Evolutionary conservation across 2,113 vertebrate species (phyloP).

Genomic region (Tamias sibiricus): DNA sequence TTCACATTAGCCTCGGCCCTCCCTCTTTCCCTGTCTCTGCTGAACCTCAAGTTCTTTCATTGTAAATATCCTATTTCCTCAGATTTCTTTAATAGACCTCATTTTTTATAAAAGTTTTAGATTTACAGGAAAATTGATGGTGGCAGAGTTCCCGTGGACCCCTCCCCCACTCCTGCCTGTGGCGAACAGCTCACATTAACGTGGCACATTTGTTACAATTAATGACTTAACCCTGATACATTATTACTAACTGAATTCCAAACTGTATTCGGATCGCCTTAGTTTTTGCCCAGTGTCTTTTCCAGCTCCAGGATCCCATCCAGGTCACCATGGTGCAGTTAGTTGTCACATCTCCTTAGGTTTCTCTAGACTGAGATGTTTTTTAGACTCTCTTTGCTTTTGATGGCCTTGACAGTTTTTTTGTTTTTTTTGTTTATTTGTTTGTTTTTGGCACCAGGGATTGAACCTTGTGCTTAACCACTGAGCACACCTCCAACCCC

Average conservation of each 20-base stretch:
- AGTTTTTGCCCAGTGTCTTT: background rate
- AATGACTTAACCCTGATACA: background rate
- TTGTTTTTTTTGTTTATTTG: no score
- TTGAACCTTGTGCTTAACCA: no score
- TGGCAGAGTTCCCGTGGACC: background rate
- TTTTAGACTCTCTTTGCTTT: background rate
- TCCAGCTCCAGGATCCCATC: background rate
- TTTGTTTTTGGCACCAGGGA: no score
- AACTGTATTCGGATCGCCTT: background rate
- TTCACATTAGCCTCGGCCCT: background rate
- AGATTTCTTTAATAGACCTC: background rate
- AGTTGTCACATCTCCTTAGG: background rate
- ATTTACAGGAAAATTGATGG: background rate
- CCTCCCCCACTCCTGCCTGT: background rate
- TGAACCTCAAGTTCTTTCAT: background rate
- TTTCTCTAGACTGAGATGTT: background rate
- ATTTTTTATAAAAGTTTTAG: background rate
- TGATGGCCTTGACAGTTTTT: background rate
- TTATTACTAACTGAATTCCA: background rate
- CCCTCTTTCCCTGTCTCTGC: background rate
- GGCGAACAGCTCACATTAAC: background rate
- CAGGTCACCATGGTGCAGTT: no score
- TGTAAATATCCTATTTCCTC: background rate
- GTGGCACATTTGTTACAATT: background rate
- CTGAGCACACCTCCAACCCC: no score